Base-by-base conservation (phyloP, 2,888 invertebrate species). In the Ypsolopha sequella region DNA sequence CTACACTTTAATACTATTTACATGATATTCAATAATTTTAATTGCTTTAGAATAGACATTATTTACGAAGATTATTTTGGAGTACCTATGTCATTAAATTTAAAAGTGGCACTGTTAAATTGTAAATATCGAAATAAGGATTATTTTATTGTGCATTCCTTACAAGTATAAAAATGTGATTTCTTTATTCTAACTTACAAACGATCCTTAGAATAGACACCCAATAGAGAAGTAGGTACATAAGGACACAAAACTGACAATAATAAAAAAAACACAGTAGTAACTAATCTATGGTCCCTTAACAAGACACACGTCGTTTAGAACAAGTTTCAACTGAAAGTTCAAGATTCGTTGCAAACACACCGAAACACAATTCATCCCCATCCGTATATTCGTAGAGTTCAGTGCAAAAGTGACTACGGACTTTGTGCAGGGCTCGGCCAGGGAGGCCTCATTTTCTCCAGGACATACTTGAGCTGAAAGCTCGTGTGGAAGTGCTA, bases 401-500 rank as follows among this genome's bases (percentile, higher is more conserved):
- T 51, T 48, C 52, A 36, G 52, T 62, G 53, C 58, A 59, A 57
- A 62, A 67, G 68, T 73, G 67, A 66, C 53, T 53, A 53, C 52
- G 36, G 44, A 53, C 49, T 55, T 43, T 45, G 45, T 38, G 45
- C 45, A n/a, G 77, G 73, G 58, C 73, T 73, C 8, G 80, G 80
- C 80, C 80, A 84, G 7, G 81, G 79, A 0, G 84, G 82, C 75
- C 81, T 67, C 66, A 76, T 73, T 58, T 80, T 81, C 72, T 85
- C 84, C 75, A 86, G 76, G 65, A 82, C 84, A 58, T 84, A 85
- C 70, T 85, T 84, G 54, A 85, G 77, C 79, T 84, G 86, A 71
- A 86, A 84, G 73, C 79, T 73, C 55, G 82, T 81, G 55, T 85
- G 82, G 55, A 84, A 85, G 82, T 85, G 86, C 85, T 90, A 90